Conservation (phyloP, 1,140 invertebrate species). For the Drosophila fuyamai region DNA sequence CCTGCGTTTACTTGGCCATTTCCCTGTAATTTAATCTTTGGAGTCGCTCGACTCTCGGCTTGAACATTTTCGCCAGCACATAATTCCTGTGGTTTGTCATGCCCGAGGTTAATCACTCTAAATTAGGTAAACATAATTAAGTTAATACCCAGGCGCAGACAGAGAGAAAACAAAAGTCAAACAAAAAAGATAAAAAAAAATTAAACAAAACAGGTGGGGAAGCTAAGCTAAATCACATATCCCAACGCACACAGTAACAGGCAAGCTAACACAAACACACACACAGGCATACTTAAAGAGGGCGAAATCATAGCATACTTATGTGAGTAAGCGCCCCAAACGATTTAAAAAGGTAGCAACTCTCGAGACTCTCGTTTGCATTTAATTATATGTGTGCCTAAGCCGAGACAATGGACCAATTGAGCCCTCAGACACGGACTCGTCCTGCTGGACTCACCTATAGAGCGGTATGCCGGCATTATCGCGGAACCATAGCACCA, state of each 20-base stretch:
- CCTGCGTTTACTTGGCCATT: constrained; percentile 36
- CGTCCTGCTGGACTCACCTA: constrained; percentile 87
- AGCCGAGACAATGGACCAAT: constrained; percentile 59
- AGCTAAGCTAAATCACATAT: constrained; percentile 51
- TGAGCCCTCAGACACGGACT: constrained; percentile 24
- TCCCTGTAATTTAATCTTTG: constrained; percentile 38
- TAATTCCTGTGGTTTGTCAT: constrained; percentile 56
- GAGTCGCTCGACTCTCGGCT: constrained; percentile 17
- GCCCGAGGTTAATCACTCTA: constrained; percentile 72
- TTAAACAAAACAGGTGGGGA: constrained; percentile 40
- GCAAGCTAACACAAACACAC: constrained; percentile 30
- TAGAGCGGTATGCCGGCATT: constrained; percentile 93
- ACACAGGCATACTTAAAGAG: constrained; percentile 12
- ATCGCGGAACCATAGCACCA: constrained; percentile 96
- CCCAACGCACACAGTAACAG: constrained; percentile 24
- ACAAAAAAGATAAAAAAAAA: constrained; percentile 18
- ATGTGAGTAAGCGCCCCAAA: constrained; percentile 42
- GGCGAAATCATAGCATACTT: constrained; percentile 49
- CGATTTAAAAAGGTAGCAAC: constrained; percentile 68
- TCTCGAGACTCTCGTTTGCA: constrained; percentile 71
- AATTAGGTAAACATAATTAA: constrained; percentile 83
- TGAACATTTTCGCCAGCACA: constrained; percentile 36
- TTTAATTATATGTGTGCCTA: constrained; percentile 77
- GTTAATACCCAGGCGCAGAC: constrained; percentile 63
- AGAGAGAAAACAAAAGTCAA: constrained; percentile 45